phyloP scores from a whole-genome alignment of 92 coral and sea anemone species.

The Scolanthus callimorphus region DNA sequence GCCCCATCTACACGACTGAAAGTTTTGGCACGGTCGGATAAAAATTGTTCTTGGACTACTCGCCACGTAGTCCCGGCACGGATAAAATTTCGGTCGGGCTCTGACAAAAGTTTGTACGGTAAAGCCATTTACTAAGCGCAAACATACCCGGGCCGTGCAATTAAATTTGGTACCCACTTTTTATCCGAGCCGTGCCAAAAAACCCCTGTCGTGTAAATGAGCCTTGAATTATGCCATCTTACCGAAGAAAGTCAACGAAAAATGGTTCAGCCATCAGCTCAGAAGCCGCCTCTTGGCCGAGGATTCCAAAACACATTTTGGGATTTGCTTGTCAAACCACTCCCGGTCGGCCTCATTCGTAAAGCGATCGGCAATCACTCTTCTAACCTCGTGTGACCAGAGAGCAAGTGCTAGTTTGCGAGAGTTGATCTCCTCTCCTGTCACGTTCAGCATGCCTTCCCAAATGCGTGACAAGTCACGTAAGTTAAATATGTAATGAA shows the following conservation, averaged over 20 bases:
- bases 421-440: conserved; percentile 62
- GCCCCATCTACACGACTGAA: no score
- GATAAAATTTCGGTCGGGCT: no score
- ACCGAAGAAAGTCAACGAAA: conserved; percentile 86
- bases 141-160: no score
- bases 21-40: no score
- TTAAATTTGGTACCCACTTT: no score
- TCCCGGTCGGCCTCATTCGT: conserved; percentile 77
- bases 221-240: no score
- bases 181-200: no score
- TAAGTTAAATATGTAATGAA: conserved; percentile 84
- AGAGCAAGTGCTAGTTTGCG: conserved; percentile 56
- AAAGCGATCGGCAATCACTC: conserved; percentile 91
- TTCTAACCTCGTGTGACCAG: conserved; percentile 88
- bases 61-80: no score
- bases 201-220: no score
- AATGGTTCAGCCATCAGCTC: conserved; percentile 79
- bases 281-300: conserved; percentile 64
- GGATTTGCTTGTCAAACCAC: conserved; percentile 72
- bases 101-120: no score
- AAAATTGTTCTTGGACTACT: no score
- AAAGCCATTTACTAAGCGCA: background rate
- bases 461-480: conserved; percentile 93
- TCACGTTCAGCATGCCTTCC: conserved; percentile 91
- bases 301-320: conserved; percentile 53